Evolutionary conservation across 2,113 vertebrate genomes (phyloP), one percentile per base, ranked within the genome.

Genomic region (Onychostruthus taczanowskii): DNA sequence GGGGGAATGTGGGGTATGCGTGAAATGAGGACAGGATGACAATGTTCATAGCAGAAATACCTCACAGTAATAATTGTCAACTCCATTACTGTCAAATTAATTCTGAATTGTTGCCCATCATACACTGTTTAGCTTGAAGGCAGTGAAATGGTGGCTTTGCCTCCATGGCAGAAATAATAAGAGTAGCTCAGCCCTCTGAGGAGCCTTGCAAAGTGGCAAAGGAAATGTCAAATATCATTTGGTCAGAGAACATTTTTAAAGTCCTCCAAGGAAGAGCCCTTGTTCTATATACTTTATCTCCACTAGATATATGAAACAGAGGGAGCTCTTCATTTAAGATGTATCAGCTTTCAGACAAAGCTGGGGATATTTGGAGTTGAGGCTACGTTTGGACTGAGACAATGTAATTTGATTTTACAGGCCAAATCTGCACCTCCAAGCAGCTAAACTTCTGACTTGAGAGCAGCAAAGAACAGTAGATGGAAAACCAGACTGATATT

Each of bases 171-270:
- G 84, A 91, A 96, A 95, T 37, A 96, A 95, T 37, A 5, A 93
- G 87, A 86, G 69, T 79, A 81, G 50, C 52, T 69, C 62, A 73
- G 39, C 37, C 80, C 67, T 84, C 84, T 21, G 16, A 94, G 80
- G 49, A 92, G 74, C 64, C 73, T 67, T 80, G 78, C 52, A 59
- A 39, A 82, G 44, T 59, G 66, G 82, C 59, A 43, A 88, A 84
- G 68, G 33, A 96, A 95, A 95, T 44, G 81, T 94, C 94, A 94
- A 81, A 30, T 81, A 91, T 16, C 72, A 91, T 95, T 92, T 92
- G 89, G 82, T 93, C 70, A 75, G 74, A 94, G 59, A 94, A 76
- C 37, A 10, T 73, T 79, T 56, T 50, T 69, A 24, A 93, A 49
- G 47, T 82, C 72, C 77, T 78, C 41, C 72, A 77, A 94, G 84